Conservation (phyloP, 53 echinoderm and acorn worm genomes). For the Holothuria scabra region DNA sequence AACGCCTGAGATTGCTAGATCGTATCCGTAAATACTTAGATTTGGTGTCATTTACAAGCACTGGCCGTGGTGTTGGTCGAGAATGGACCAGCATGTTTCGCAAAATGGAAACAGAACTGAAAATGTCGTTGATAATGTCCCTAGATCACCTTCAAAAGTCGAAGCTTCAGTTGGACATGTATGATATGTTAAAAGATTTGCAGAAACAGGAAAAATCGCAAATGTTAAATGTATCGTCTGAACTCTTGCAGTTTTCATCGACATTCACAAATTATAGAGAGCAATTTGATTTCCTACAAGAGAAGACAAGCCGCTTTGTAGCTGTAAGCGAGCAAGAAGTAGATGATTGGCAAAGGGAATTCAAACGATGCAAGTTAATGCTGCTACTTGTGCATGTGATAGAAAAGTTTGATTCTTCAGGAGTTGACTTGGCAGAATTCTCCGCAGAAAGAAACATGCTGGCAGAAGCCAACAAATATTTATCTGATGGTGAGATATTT, state of each 20-base stretch:
- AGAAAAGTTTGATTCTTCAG: background rate
- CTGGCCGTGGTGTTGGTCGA: no score
- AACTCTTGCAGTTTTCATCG: background rate
- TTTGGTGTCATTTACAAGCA: no score
- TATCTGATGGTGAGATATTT: constrained; percentile 42
- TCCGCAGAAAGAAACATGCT: background rate
- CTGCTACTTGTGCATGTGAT: background rate
- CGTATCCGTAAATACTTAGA: background rate
- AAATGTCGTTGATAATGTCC: background rate
- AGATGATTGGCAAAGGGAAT: constrained; percentile 62
- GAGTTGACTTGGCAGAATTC: background rate
- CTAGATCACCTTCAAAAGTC: background rate
- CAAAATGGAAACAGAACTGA: no score
- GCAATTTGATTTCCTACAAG: background rate
- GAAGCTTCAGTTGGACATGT: constrained; percentile 6
- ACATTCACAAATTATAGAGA: background rate
- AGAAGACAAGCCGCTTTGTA: background rate
- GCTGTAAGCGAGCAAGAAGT: constrained; percentile 64
- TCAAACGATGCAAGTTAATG: constrained; percentile 43
- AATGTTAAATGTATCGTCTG: background rate
- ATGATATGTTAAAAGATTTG: background rate
- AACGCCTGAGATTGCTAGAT: background rate
- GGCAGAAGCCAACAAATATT: constrained; percentile 32
- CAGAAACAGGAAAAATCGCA: background rate
- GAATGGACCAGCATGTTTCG: no score